These are phyloP conservation scores for Rhinoraja longicauda DNA, from an alignment of 2,797 vertebrate species.

Conservation along the genomic window DNA sequence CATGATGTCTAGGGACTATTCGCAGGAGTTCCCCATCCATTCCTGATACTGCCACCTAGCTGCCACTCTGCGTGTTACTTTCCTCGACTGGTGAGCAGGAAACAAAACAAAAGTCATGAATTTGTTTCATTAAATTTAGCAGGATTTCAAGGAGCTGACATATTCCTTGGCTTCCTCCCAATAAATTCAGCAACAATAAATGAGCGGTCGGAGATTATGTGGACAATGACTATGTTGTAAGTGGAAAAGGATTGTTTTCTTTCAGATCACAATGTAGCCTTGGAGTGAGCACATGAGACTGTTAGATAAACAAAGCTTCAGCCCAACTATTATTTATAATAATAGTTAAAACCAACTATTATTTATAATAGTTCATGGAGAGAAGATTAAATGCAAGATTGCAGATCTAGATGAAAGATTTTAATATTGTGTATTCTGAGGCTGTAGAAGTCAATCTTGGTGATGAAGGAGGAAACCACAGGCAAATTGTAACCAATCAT, in stretches of 20 bases:
- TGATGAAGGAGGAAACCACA: neutral
- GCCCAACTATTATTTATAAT: no score
- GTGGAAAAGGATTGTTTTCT: neutral
- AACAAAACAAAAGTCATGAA: neutral
- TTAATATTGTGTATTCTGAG: neutral
- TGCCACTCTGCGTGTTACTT: neutral
- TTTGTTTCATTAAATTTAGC: neutral
- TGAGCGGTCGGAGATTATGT: no score
- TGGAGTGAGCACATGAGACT: no score
- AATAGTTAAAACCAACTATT: no score
- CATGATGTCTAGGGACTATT: neutral
- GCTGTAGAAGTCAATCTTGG: neutral
- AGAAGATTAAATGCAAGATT: neutral
- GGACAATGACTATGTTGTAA: no score
- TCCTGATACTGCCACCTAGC: neutral
- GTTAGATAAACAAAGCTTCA: no score
- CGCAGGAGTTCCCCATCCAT: neutral
- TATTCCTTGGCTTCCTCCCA: neutral
- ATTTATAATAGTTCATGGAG: neutral
- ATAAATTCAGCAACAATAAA: neutral
- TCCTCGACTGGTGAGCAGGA: neutral
- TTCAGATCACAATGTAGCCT: neutral
- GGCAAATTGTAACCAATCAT: neutral
- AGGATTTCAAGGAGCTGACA: neutral
- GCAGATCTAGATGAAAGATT: neutral